A percentile compares a stretch with the other conserved stretches of the same genome.
These are phyloP conservation scores for Hycleus cichorii DNA, from an alignment of 1,140 invertebrate genomes.

Conservation along the genomic window DNA sequence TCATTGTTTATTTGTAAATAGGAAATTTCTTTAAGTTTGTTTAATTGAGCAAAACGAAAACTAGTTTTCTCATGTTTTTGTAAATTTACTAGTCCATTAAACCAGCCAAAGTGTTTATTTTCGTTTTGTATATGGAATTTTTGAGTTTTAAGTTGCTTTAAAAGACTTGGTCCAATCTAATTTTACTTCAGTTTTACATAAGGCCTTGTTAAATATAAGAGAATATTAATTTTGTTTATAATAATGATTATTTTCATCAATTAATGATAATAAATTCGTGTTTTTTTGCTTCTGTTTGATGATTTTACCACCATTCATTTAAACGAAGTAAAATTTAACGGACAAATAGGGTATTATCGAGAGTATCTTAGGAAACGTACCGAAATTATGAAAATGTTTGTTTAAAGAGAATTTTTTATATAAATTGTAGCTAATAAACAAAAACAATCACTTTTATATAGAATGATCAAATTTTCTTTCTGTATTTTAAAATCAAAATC, in stretches of 20 bases:
- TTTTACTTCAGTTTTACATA: neutral
- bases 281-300: slow-evolving; percentile 16
- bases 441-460: slow-evolving; percentile 26
- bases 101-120: slow-evolving; percentile 37
- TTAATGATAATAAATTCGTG: slow-evolving; percentile 1
- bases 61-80: neutral
- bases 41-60: neutral
- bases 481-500: too few relatives aligned
- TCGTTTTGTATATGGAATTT: neutral
- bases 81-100: slow-evolving; percentile 36
- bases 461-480: neutral
- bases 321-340: slow-evolving; percentile 8
- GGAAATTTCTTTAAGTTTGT: slow-evolving; percentile 4
- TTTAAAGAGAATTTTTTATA: slow-evolving; percentile 8
- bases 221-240: slow-evolving; percentile 10
- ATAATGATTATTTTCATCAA: neutral
- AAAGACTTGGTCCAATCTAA: slow-evolving; percentile 6
- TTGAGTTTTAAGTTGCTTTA: slow-evolving; percentile 10
- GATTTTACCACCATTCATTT: too few relatives aligned
- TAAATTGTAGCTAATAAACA: slow-evolving; percentile 17
- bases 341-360: slow-evolving; percentile 38
- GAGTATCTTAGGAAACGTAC: slow-evolving; percentile 2
- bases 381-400: neutral
- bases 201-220: neutral
- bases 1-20: slow-evolving; percentile 8